Conservation (phyloP, 2,888 invertebrate species). For the Pammene fasciana region DNA sequence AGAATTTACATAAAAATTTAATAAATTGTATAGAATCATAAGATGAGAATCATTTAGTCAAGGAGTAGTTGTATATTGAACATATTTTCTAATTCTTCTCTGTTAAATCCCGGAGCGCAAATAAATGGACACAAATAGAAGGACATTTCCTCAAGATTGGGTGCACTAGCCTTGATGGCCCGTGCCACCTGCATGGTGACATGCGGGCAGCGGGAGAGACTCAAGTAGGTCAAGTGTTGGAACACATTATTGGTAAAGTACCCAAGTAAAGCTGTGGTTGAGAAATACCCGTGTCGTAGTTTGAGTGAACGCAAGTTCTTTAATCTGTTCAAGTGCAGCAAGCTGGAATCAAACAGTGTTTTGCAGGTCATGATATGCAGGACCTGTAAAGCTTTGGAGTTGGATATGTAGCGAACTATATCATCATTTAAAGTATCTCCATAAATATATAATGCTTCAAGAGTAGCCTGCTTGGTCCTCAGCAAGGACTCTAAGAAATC, state of each 20-base stretch:
- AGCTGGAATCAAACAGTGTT: slow-evolving; percentile 80
- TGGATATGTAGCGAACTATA: slow-evolving; percentile 73
- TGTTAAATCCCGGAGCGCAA: slow-evolving; percentile 73
- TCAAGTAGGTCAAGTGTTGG: slow-evolving; percentile 74
- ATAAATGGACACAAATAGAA: slow-evolving; percentile 81
- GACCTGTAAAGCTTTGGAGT: slow-evolving; percentile 71
- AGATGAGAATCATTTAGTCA: slow-evolving; percentile 59
- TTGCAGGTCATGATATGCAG: slow-evolving; percentile 81
- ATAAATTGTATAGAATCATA: slow-evolving; percentile 16
- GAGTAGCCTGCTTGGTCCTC: slow-evolving; percentile 68
- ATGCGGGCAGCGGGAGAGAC: slow-evolving; percentile 77
- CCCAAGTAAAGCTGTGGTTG: slow-evolving; percentile 74
- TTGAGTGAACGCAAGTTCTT: slow-evolving; percentile 77
- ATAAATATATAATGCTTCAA: slow-evolving; percentile 76
- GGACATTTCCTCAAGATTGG: slow-evolving; percentile 77
- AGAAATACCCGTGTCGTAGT: slow-evolving; percentile 80
- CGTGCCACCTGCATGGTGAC: slow-evolving; percentile 79
- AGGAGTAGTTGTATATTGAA: slow-evolving; percentile 78
- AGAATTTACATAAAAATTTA: slow-evolving; percentile 22
- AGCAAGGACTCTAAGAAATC: slow-evolving; percentile 77
- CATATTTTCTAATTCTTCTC: slow-evolving; percentile 76
- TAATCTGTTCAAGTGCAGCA: slow-evolving; percentile 72
- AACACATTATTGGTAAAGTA: slow-evolving; percentile 79
- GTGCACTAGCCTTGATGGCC: slow-evolving; percentile 76
- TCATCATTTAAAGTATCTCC: slow-evolving; percentile 81